Evolutionary conservation across 2,113 vertebrate species (phyloP), one percentile per base, ranked within the genome.

Genomic region (Octodon degus): DNA sequence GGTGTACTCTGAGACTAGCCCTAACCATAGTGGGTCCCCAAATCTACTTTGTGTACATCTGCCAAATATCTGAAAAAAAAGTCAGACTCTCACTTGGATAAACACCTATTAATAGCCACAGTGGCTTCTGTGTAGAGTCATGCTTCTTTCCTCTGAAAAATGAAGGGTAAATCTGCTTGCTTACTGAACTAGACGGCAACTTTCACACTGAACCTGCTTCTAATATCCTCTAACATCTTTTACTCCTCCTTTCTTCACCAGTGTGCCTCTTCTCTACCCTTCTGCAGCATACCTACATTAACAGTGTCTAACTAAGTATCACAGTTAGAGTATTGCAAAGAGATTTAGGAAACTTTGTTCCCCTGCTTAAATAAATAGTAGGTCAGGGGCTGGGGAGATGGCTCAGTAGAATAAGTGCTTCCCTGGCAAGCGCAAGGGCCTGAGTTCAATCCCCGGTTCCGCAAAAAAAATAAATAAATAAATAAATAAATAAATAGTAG

Each of bases 291-390:
- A 5, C 14, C 22, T 47, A 55, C 14, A 58, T 79, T 84, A 47
- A 86, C 82, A 63, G 11, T 72, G 16, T 60, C 80, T 67, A 55
- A 80, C 47, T 90, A 62, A 68, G 3, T 67, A 32, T 65, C 58
- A 10, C 12, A 11, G 0, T 90, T 2, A 3, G 84, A 82, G 9
- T 81, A 95, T 87, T 72, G 70, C 65, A 82, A 47, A 80, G 32
- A 63, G 5, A 90, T 90, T 95, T 82, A 58, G 1, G 47, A 89
- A 68, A 55, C 3, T 79, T 65, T 58, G 7, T n/a, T 91, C 3
- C 8, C 2, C 24, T 94, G 0, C 77, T 96, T 50, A 95, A 43
- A 27, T 55, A 93, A 94, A 68, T 77, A 63, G 62, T 87, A 79
- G 7, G 6, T 79, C 92, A 47, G n/a, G n/a, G n/a, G n/a, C n/a